Base-by-base conservation (phyloP, 2,797 vertebrate genomes). In the Cryptoblepharus egeriae region DNA sequence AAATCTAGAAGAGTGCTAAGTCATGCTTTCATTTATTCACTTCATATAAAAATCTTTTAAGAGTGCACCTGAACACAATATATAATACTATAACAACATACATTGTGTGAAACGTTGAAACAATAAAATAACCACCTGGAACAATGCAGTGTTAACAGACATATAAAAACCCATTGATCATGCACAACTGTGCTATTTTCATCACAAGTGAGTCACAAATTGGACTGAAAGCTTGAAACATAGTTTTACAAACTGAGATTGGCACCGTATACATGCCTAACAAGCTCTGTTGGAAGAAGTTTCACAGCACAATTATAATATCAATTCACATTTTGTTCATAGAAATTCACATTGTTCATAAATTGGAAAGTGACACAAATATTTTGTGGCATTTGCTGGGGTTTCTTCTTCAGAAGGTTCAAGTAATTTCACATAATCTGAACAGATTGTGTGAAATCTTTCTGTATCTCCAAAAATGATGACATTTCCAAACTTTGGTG, bases 21-120 rank as follows among this genome's bases (percentile, higher is more conserved):
- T 97, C 98, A 99, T 99, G 98, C 98, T 97, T 96, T 96, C 94
- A 94, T 99, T 99, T 99, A 99, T 99, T 99, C 96, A 98, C 97
- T 97, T 98, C 96, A 98, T 99, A 98, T 96, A 98, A 99, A 99
- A 99, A 97, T 97, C 96, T 97, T 96, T 97, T 97, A 95, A 96
- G 97, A 96, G 98, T 98, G 97, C 97, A 96, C 96, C 94, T 96
- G 95, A 97, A 97, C 98, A 99, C 98, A 98, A 98, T 98, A 98
- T 97, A 98, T 96, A 98, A 97, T 98, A 98, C 96, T 97, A 96
- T 97, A 98, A 98, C 97, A 98, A 98, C 97, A 98, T 98, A 99
- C 97, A 97, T 97, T 94, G 97, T 98, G 98, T 98, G 97, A 97
- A 97, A 97, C 97, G 96, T 95, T 86, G 93, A 97, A 97, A 97